Conservation (phyloP, 2,113 vertebrate genomes). For the Himantopus leucocephalus region DNA sequence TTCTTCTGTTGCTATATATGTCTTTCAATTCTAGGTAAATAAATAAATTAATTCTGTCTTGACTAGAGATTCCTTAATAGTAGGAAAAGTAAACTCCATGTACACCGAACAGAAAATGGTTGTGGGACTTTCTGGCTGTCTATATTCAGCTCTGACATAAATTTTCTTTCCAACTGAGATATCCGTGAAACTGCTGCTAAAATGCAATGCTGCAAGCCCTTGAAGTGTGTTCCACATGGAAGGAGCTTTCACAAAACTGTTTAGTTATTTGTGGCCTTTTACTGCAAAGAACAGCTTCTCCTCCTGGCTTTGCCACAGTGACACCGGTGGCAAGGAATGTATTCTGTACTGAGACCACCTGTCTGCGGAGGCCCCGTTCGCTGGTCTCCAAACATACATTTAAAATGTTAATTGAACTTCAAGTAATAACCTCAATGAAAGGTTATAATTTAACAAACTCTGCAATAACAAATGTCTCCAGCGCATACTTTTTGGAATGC, state of each 20-base stretch:
- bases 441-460: conserved; percentile 62
- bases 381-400: not conserved
- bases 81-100: not conserved
- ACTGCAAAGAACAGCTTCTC: not conserved
- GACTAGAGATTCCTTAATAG: not conserved
- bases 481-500: not conserved
- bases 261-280: conserved; percentile 31
- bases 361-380: not conserved
- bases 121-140: not conserved
- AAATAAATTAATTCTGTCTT: not conserved
- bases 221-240: not conserved
- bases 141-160: not conserved
- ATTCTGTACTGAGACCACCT: not conserved
- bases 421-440: conserved; percentile 49
- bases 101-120: not conserved
- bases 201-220: not conserved
- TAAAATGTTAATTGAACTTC: conserved; percentile 64
- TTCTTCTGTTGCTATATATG: not conserved
- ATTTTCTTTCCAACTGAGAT: conserved; percentile 1
- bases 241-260: not conserved
- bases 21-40: not conserved
- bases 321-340: not conserved
- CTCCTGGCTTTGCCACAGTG: not conserved
- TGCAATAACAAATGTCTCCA: conserved; percentile 34
- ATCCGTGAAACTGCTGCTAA: not conserved